Evolutionary conservation across 2,113 vertebrate species (phyloP), one percentile per base, ranked within the genome.

Genomic region (Notechis scutatus): DNA sequence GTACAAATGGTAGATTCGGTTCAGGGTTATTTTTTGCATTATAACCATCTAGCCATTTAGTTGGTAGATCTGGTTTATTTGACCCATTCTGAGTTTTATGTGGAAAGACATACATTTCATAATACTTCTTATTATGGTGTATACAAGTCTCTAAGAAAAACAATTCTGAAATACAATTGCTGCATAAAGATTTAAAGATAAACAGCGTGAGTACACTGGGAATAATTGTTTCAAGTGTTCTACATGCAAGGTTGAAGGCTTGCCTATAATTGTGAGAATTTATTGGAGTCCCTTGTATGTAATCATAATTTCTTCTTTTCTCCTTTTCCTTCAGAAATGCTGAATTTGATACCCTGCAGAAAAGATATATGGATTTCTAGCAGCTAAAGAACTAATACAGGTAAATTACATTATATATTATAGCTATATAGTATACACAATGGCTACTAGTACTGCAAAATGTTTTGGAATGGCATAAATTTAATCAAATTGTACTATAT

Each of bases 381-480:
- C 95, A 96, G 90, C 94, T 95, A 96, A 97, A 97, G 96, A 96
- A 89, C 92, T 96, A 95, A 96, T 93, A 95, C 97, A 98, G 98
- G 98, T 98, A 98, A 98, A 97, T 34, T 4, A 85, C 21, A 92
- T 93, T 55, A 11, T 91, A 23, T 87, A 45, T 88, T 94, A 0
- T 64, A 93, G 3, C n/a, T 14, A 92, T 91, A 81, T 21, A 21
- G 29, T 69, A 34, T 69, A 69, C 29, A 15, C 29, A 69, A 34
- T 69, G n/a, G 29, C 29, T 42, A 10, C 34, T 69, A 42, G 34
- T 21, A 26, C 91, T 93, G 94, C 85, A 87, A 94, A 96, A 94
- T 95, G 23, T 87, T 93, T 90, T 90, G n/a, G n/a, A 21, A 85
- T 55, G 42, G 69, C 54, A 39, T 90, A 42, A 50, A 55, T 14